phyloP scores from a whole-genome alignment of 2,113 vertebrate species.

The Dipodomys merriami region DNA sequence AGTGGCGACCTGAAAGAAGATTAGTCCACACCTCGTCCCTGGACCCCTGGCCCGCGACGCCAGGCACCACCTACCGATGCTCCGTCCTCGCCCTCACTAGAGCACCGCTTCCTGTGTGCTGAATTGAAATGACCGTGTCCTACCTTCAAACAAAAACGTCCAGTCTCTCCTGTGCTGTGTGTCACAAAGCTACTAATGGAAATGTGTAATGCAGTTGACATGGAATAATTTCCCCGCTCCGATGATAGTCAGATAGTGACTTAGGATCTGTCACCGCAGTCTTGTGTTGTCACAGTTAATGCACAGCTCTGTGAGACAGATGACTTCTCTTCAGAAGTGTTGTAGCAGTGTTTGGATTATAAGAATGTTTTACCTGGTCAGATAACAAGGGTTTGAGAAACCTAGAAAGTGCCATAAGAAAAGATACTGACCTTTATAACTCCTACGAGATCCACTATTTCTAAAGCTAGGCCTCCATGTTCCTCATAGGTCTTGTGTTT shows the following conservation, averaged over 20 bases:
- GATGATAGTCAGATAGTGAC: neutral
- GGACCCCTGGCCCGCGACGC: conserved; percentile 66
- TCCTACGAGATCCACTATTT: neutral
- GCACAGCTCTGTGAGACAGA: neutral
- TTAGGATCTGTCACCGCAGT: neutral
- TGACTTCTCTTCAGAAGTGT: neutral
- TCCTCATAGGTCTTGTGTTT: conserved; percentile 27
- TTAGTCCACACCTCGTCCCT: conserved; percentile 85
- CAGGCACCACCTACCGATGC: neutral
- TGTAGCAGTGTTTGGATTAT: neutral
- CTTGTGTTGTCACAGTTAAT: neutral
- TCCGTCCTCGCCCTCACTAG: neutral
- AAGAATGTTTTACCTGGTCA: too few species aligned
- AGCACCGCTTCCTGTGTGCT: neutral
- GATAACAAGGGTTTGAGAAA: neutral
- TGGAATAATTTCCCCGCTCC: neutral
- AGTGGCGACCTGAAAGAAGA: conserved; percentile 86
- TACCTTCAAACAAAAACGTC: neutral
- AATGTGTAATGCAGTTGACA: neutral
- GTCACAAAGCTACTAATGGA: neutral
- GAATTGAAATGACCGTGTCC: neutral
- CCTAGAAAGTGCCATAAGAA: neutral
- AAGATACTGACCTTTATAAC: neutral
- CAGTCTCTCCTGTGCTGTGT: neutral
- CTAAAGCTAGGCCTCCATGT: neutral